phyloP scores from a whole-genome alignment of 2,888 invertebrate genomes.

The Mesorhabditis spiculigera region DNA sequence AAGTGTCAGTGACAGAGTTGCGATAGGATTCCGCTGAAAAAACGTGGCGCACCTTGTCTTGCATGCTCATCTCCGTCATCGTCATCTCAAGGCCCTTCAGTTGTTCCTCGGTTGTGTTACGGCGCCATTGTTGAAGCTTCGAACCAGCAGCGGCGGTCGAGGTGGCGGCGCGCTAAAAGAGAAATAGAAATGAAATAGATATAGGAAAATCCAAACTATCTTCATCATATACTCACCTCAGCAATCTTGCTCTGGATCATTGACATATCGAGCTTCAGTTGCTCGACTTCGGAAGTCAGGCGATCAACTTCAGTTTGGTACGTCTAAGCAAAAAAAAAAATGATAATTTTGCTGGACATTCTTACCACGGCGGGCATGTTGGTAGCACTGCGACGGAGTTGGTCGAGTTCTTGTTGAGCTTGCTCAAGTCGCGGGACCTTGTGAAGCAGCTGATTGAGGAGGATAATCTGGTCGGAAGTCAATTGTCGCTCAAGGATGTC shows the following conservation, averaged over 20 bases:
- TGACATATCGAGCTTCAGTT: constrained; percentile 11
- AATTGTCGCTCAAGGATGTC: constrained; percentile 19
- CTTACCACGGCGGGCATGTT: constrained; percentile 9
- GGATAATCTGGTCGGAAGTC: constrained; percentile 15
- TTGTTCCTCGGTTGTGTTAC: not conserved
- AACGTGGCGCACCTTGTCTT: too few species aligned
- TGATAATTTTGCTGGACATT: constrained; percentile 10
- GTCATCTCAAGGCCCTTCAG: not conserved
- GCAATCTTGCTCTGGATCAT: constrained; percentile 9
- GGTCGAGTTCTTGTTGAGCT: constrained; percentile 22
- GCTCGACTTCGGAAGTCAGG: constrained; percentile 10
- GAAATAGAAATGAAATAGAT: not conserved
- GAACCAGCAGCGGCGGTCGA: constrained; percentile 20
- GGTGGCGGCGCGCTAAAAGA: constrained; percentile 1
- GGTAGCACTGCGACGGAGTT: constrained; percentile 20
- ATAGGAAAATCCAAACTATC: not conserved
- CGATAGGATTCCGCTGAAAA: too few species aligned
- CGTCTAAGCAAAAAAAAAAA: not conserved
- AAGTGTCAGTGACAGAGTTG: too few species aligned
- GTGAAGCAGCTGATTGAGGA: constrained; percentile 21
- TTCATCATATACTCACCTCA: not conserved
- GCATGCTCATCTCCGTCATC: not conserved
- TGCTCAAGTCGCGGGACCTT: constrained; percentile 20
- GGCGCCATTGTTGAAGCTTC: constrained; percentile 24
- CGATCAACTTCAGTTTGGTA: constrained; percentile 7